Base-by-base conservation (phyloP, 2,888 invertebrate genomes). In the Aleiodes leptofemur region DNA sequence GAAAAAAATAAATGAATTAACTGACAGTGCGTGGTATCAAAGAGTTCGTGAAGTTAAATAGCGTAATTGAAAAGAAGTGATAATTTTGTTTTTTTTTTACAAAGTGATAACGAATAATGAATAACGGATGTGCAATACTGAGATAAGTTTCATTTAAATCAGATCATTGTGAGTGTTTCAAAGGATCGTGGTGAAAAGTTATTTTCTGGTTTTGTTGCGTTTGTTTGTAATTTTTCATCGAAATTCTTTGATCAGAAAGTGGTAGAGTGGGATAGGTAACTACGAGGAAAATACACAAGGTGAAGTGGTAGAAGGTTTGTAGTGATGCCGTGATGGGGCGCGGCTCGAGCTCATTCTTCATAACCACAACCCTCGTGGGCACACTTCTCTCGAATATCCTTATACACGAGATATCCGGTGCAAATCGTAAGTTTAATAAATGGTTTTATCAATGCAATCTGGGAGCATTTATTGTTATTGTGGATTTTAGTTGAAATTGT, bases 281-380 rank as follows among this genome's bases (percentile, higher is more conserved):
- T 23, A 43, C 48, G 4, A 50, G 50, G 38, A 56, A 71, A 23
- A 66, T 34, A 68, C 43, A 76, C 55, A 72, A 72, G 66, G 74
- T 77, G 64, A 74, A 71, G 69, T 53, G 53, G 68, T 57, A 76
- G 23, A 73, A 79, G 78, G 78, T 76, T 77, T 71, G 79, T 82
- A 83, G 85, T 85, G 84, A 86, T 86, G 86, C 86, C 86, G 86
- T 85, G 84, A 87, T 87, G 86, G 86, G 86, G 83, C 83, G 83
- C 86, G 83, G 83, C 83, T 84, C 85, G 82, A 82, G 84, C 81
- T 83, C 83, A 79, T 85, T 83, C 79, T 82, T 84, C 80, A 80
- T 84, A 80, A 82, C 82, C 83, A 82, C 85, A 81, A 82, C 83
- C 82, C 83, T 86, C 79, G 85, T 82, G 83, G 85, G 80, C 79